Base-by-base conservation (phyloP, 1,140 invertebrate genomes). In the Camponotus vicinus region DNA sequence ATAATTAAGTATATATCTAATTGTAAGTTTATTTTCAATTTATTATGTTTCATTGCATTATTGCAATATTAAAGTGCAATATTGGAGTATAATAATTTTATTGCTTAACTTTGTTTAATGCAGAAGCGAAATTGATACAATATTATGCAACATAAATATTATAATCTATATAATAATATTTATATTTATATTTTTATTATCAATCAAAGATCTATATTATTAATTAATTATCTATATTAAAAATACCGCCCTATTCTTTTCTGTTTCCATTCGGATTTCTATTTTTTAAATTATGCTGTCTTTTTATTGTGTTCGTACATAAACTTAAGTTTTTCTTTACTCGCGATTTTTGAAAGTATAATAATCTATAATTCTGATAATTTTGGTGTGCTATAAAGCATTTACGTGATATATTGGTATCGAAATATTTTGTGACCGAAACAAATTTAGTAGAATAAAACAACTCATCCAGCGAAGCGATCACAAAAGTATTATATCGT, bases 371-470 rank as follows among this genome's bases (percentile, higher is more conserved):
- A 70, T 15, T 27, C 11, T 21, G 49, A 52, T 21, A 9, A 77
- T 66, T 66, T 64, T 42, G 18, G 15, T 34, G 32, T 21, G 49
- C 1, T 13, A 59, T 82, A 57, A 76, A 49, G 0, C 32, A 77
- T 49, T 76, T 40, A 49, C 15, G 34, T 42, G 11, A 55, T 27
- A 40, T 40, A 27, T 27, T 27, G 27, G 27, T 52, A 21, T 52
- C 49, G 1, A 52, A 52, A 18, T 66, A 66, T 77, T 8, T 45
- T 61, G 5, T 61, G 9, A 3, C 6, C 34, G 13, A 49, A 52
- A 77, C 4, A 21, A 77, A 77, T 76, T 66, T 52, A 64, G 27
- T 27, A 27, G 0, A 27, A 85, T 34, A 11, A 73, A 52, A 52
- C 45, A 13, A 40, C 7, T 59, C 3, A 37, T 61, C 2, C 32